phyloP scores from a whole-genome alignment of 2,113 vertebrate genomes.

The Oreochromis niloticus region DNA sequence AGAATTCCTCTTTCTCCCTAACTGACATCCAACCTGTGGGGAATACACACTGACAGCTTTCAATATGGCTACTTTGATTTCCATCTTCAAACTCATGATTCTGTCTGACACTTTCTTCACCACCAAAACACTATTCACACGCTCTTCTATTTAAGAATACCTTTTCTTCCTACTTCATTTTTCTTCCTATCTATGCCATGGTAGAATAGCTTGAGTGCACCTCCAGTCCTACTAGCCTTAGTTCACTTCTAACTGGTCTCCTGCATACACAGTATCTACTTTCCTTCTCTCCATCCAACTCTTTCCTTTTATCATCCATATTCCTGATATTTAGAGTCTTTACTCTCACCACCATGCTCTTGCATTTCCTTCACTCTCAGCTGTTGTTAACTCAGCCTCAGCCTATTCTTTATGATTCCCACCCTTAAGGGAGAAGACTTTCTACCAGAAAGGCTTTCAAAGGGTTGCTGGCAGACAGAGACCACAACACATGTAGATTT shows the following conservation, averaged over 20 bases:
- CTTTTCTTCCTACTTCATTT: fast-evolving
- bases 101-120: background rate
- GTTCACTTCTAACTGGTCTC: background rate
- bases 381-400: background rate
- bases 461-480: background rate
- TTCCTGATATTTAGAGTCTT: background rate
- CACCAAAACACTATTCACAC: background rate
- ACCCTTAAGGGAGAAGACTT: background rate
- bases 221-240: background rate
- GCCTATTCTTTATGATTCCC: background rate
- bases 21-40: background rate
- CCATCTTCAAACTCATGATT: background rate
- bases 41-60: background rate
- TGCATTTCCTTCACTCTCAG: background rate
- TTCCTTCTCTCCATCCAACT: background rate
- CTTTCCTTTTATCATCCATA: background rate
- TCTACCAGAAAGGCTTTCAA: background rate
- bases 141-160: fast-evolving
- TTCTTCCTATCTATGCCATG: too few relatives aligned
- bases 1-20: background rate
- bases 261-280: background rate
- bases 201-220: background rate
- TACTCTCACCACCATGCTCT: background rate
- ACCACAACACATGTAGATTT: background rate
- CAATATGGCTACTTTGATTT: background rate